Percentiles rank a stretch among this genome's conserved stretches.
Evolutionary conservation across 2,888 invertebrate genomes (phyloP).

Genomic region (Pristionchus maxplancki): DNA sequence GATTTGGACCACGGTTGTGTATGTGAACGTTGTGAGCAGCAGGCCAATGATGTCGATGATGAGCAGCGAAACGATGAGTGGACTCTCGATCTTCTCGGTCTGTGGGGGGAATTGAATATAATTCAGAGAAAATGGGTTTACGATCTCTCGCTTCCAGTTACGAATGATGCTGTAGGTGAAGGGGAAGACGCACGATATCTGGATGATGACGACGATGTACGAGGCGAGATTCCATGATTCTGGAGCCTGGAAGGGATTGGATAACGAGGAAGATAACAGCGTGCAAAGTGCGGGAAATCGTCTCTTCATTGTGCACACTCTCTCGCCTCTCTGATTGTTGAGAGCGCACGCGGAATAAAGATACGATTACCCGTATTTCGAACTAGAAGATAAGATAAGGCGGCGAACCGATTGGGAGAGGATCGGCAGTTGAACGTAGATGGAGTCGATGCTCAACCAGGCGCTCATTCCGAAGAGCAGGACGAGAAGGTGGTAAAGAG

Average conservation of each 20-base stretch:
- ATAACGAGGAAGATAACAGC: no score
- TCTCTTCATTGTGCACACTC: no score
- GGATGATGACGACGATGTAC: conserved; percentile 47
- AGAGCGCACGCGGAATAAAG: no score
- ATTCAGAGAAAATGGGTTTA: not conserved
- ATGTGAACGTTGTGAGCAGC: conserved; percentile 44
- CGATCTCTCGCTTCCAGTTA: not conserved
- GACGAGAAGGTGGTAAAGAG: not conserved
- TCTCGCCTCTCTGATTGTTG: no score
- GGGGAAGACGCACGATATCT: conserved; percentile 44
- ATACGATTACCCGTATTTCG: no score
- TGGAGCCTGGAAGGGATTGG: no score
- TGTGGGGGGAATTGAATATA: no score
- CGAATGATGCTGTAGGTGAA: conserved; percentile 43
- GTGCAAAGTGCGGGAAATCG: no score
- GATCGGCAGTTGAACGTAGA: conserved; percentile 47
- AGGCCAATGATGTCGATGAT: conserved; percentile 34
- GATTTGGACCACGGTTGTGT: not conserved
- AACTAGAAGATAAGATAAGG: no score
- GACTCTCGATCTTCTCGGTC: conserved; percentile 6
- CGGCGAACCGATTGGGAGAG: conserved; percentile 1
- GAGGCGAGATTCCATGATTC: conserved; percentile 45
- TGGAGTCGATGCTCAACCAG: conserved; percentile 46
- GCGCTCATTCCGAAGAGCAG: conserved; percentile 50
- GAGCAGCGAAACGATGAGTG: conserved; percentile 6